Evolutionary conservation across 2,797 vertebrate genomes (phyloP), one percentile per base, ranked within the genome.

Genomic region (Anabacerthia variegaticeps): DNA sequence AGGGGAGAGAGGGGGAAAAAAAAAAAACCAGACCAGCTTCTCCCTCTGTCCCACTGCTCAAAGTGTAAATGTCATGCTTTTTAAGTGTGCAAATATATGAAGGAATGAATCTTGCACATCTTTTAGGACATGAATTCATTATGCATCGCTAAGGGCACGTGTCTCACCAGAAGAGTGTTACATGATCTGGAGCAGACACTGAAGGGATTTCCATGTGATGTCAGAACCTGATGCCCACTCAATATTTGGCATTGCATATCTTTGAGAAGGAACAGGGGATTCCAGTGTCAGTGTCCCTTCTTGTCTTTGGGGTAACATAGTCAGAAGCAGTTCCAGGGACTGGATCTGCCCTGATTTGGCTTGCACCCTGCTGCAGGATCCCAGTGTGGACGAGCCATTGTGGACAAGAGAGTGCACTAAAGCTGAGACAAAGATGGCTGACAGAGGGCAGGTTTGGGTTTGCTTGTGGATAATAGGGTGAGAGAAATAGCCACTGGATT

Each of bases 311-410:
- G 30, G 48, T 26, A 10, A 16, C 2, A 1, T 19, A 9, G n/a
- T 3, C 30, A 37, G 41, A 23, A 46, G 34, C 37, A 24, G 23
- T 2, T 7, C 77, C 0, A 0, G 32, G 21, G 24, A 3, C 12
- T 16, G 2, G 28, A 54, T 34, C 43, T 23, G 32, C 48, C 26
- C 14, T 3, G 37, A 41, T 41, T 24, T 18, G 37, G 12, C 43
- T 30, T 9, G 16, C 32, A 7, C 28, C 34, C 52, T 14, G 48
- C 51, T 28, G 27, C 43, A 27, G 36, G 12, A 27, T 18, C 23
- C 44, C 34, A 12, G n/a, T 5, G 1, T 6, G 34, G 26, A 14
- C 3, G 1, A 49, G 63, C 63, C 6, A 1, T 14, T 51, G 51
- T 7, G 16, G 19, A 51, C 23, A 21, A 39, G n/a, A 34, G 14